These are phyloP conservation scores for Neosilurus mollespiculum DNA, from an alignment of 2,797 vertebrate genomes.

Conservation along the genomic window DNA sequence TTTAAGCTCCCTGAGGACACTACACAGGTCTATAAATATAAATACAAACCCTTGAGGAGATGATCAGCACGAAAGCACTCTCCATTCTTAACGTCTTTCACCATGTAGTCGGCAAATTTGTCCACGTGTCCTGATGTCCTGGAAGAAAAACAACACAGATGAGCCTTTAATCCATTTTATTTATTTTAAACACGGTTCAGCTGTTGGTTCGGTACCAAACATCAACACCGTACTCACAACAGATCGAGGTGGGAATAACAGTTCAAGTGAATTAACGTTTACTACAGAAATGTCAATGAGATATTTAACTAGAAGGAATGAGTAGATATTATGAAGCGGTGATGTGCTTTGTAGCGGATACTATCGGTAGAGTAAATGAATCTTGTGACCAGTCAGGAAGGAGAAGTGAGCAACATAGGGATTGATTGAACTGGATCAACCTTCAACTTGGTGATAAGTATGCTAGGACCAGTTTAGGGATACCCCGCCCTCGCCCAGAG, in stretches of 20 bases:
- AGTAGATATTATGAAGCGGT: neutral
- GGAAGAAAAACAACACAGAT: slow-evolving; percentile 33
- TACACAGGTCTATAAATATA: neutral
- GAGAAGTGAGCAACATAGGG: neutral
- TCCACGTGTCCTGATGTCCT: slow-evolving; percentile 98
- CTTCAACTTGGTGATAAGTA: no score
- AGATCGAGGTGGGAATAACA: neutral
- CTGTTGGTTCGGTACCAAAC: neutral
- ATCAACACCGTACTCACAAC: neutral
- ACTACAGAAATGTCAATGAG: neutral
- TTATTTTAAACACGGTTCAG: neutral
- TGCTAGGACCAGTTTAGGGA: neutral
- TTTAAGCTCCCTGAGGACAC: neutral
- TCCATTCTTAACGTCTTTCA: slow-evolving; percentile 96
- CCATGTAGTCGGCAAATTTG: slow-evolving; percentile 99
- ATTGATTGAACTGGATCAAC: neutral
- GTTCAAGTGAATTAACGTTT: neutral
- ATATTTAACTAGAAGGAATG: neutral
- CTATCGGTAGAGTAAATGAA: neutral
- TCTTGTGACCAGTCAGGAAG: neutral
- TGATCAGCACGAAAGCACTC: slow-evolving; percentile 98
- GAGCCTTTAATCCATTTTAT: no score
- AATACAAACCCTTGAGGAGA: slow-evolving; percentile 87
- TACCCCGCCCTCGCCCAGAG: no score
- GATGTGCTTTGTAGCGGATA: neutral